Evolutionary conservation across 2,797 vertebrate genomes (phyloP).

Genomic region (Hypotaenidia okinawae): DNA sequence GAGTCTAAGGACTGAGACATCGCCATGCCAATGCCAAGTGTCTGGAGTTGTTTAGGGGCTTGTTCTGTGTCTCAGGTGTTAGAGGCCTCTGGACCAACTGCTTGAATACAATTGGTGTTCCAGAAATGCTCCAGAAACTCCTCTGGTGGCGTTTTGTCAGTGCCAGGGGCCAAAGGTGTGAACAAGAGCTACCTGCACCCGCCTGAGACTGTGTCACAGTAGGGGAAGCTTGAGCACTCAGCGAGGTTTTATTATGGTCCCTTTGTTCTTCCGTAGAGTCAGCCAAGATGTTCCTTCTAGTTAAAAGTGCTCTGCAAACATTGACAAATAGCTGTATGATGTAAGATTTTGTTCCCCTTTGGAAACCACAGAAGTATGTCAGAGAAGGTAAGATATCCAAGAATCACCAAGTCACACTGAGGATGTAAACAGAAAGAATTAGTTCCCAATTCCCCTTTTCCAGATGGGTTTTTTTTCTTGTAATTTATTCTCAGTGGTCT

Average conservation of each 20-base stretch:
- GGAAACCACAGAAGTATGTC: neutral
- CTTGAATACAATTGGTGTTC: neutral
- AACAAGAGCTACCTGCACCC: neutral
- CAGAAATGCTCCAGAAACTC: conserved; percentile 3
- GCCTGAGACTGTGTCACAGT: neutral
- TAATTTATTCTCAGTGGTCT: neutral
- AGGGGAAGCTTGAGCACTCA: neutral
- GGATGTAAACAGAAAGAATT: neutral
- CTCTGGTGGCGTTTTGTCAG: neutral
- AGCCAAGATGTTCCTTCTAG: neutral
- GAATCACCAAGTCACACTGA: neutral
- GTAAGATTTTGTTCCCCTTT: neutral
- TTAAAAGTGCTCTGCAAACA: neutral
- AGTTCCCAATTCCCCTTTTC: neutral
- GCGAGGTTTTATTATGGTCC: neutral
- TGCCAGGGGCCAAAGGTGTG: neutral
- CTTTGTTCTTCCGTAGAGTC: neutral
- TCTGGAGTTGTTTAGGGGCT: neutral
- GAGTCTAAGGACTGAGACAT: neutral
- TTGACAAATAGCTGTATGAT: neutral
- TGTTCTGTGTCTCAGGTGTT: conserved; percentile 6
- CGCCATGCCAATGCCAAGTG: neutral
- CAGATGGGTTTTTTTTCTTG: neutral
- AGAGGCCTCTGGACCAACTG: neutral
- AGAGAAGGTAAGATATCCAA: neutral